Evolutionary conservation across 2,888 invertebrate species (phyloP), one percentile per base, ranked within the genome.

Genomic region (Epirrita christyi): DNA sequence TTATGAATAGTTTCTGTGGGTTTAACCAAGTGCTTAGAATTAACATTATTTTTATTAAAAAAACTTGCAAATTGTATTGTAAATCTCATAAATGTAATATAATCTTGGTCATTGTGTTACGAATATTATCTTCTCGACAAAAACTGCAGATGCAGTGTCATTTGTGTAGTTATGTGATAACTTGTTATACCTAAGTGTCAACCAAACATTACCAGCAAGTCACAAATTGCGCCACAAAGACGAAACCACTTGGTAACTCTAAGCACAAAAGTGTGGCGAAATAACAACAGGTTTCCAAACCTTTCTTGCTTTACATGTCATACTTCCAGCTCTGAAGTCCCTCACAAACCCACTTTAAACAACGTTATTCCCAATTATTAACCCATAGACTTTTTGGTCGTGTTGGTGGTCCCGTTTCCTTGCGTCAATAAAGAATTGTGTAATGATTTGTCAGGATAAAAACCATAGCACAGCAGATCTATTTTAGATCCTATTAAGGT

Each of bases 321-420:
- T 59, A 61, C 55, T 59, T 58, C 60, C 46, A 60, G 40, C 48
- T 44, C 43, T 11, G 6, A 40, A 56, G 43, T 60, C 56, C 40
- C 45, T 56, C 49, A 40, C 8, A 5, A 40, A 2, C 3, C 13
- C 11, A 9, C 9, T 10, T 40, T 2, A 7, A 3, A 8, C 14
- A 14, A 8, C 2, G 21, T 21, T 21, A 7, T 14, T n/a, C n/a
- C n/a, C n/a, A n/a, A n/a, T n/a, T n/a, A n/a, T n/a, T n/a, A n/a
- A n/a, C n/a, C n/a, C n/a, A n/a, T n/a, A n/a, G n/a, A n/a, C n/a
- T n/a, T n/a, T n/a, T n/a, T n/a, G n/a, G n/a, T 52, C 67, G 68
- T 70, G 73, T 64, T 64, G 77, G 78, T 78, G 78, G 77, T 79
- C 78, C 73, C 72, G 75, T 80, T 80, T 73, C 70, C 67, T 69